These are phyloP conservation scores for Heliconius cydno DNA, from an alignment of 2,888 invertebrate species.

Conservation along the genomic window DNA sequence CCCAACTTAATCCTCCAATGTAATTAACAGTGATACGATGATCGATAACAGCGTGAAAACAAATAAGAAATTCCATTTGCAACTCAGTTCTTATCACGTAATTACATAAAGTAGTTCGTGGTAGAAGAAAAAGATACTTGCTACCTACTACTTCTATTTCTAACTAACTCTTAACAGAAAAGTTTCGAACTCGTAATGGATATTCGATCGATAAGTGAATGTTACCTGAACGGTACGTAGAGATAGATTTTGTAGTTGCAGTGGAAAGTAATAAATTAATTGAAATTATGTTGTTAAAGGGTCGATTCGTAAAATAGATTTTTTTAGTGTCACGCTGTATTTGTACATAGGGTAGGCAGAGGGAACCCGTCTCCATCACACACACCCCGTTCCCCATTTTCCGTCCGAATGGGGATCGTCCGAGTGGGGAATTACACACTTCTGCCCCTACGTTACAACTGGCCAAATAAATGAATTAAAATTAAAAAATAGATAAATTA, in stretches of 20 bases:
- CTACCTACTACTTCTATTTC: conserved; percentile 46
- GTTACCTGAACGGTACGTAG: conserved; percentile 24
- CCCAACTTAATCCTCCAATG: not conserved
- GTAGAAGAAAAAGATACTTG: conserved; percentile 54
- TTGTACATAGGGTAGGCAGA: no score
- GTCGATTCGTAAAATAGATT: no score
- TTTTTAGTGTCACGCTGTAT: no score
- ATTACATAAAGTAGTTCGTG: conserved; percentile 59
- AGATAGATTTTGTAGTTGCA: not conserved
- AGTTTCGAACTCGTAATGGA: conserved; percentile 55
- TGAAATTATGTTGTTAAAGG: no score
- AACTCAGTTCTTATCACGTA: conserved; percentile 47
- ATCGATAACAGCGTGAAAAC: conserved; percentile 37
- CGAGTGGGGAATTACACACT: no score
- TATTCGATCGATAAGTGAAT: conserved; percentile 47
- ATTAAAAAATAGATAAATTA: no score
- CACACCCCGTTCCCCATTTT: no score
- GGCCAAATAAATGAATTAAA: no score
- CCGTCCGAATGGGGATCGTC: no score
- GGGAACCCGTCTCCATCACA: no score
- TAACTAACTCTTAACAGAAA: conserved; percentile 61
- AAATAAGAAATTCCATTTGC: conserved; percentile 51
- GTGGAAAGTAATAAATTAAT: not conserved
- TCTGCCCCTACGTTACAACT: no score
- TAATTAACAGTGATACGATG: conserved; percentile 23